Conservation (phyloP, 2,113 vertebrate species). For the Vulpes ferrilata region DNA sequence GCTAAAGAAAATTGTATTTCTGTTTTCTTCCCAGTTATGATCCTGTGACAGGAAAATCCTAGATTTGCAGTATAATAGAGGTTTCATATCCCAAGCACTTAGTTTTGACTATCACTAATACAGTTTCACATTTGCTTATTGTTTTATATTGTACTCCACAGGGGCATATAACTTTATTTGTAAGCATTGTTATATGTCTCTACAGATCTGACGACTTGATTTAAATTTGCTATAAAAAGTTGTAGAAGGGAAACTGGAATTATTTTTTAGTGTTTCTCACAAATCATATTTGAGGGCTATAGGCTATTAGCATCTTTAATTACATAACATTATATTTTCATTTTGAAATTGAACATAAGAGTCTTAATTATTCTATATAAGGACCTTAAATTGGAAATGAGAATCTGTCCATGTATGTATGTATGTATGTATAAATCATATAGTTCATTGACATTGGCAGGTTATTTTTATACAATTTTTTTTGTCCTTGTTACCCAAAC, state of each 20-base stretch:
- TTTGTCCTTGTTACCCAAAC: slow-evolving; percentile 28
- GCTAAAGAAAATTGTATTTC: not conserved
- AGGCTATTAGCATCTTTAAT: slow-evolving; percentile 55
- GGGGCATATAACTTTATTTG: not conserved
- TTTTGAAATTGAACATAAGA: slow-evolving; percentile 53
- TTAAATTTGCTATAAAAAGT: not conserved
- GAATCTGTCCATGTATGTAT: not conserved
- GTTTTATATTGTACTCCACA: not conserved
- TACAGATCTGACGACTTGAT: not conserved
- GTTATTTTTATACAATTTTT: slow-evolving; percentile 52
- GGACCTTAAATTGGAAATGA: slow-evolving; percentile 17
- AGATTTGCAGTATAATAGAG: not conserved
- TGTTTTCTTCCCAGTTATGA: not conserved
- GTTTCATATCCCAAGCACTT: not conserved
- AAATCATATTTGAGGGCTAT: slow-evolving; percentile 23
- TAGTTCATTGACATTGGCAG: not conserved
- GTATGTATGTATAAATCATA: not conserved
- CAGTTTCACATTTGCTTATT: slow-evolving; percentile 18
- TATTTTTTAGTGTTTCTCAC: slow-evolving; percentile 42
- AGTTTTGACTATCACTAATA: not conserved
- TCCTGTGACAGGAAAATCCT: not conserved
- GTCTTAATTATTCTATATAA: slow-evolving; percentile 26
- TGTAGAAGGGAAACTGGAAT: slow-evolving; percentile 16
- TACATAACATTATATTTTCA: slow-evolving; percentile 21
- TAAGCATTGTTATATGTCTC: not conserved